Evolutionary conservation across 92 coral and sea anemone genomes (phyloP).

Genomic region (Scolanthus callimorphus): DNA sequence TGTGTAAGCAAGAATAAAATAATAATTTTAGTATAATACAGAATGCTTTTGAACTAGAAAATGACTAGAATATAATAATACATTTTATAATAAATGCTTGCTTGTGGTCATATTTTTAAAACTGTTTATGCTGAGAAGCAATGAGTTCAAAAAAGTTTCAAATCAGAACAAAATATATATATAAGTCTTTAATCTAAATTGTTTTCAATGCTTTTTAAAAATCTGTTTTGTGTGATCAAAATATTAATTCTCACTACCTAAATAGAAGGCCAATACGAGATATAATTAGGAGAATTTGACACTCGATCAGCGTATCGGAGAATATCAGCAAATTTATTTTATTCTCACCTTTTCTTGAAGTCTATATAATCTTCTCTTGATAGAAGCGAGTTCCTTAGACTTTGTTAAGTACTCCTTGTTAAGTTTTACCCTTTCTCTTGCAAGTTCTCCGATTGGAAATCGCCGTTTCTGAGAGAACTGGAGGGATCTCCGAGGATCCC

Average conservation of each 20-base stretch:
- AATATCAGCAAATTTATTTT: not conserved
- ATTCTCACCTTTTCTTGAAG: constrained; percentile 20
- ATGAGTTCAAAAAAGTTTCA: no score
- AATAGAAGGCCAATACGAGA: not conserved
- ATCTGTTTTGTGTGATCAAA: not conserved
- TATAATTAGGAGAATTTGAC: not conserved
- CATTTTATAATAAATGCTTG: no score
- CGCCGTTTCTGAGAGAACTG: constrained; percentile 23
- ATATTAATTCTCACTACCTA: not conserved
- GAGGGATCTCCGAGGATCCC: constrained; percentile 13
- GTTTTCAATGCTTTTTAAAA: no score
- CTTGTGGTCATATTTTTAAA: no score
- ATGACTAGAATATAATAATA: not conserved
- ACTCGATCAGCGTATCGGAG: not conserved
- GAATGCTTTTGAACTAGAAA: not conserved
- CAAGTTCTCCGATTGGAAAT: constrained; percentile 43
- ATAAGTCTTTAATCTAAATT: no score
- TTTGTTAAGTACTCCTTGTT: constrained; percentile 38
- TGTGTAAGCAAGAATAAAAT: not conserved
- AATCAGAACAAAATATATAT: no score
- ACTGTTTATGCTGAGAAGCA: no score
- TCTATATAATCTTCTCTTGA: constrained; percentile 16
- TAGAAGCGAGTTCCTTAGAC: constrained; percentile 29
- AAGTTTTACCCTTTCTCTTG: constrained; percentile 30
- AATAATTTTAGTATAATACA: not conserved